Evolutionary conservation across 2,888 invertebrate species (phyloP).

Genomic region (Shargacucullia verbasci): DNA sequence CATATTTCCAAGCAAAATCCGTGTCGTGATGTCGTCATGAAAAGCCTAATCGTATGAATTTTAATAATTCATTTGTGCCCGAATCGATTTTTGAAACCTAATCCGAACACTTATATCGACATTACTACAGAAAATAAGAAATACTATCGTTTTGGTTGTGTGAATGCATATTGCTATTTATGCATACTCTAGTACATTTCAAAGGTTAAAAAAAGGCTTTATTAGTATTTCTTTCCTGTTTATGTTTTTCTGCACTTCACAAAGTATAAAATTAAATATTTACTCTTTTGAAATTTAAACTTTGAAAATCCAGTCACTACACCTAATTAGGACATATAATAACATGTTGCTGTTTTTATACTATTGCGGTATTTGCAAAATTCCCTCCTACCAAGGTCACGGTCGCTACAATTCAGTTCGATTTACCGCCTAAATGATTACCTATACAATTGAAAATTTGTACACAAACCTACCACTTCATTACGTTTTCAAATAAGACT

Average conservation of each 20-base stretch:
- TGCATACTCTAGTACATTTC: neutral
- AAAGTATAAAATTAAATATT: too few relatives aligned
- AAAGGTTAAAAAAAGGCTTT: too few relatives aligned
- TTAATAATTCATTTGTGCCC: too few relatives aligned
- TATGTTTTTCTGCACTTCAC: too few relatives aligned
- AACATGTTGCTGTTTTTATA: too few relatives aligned
- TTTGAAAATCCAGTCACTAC: too few relatives aligned
- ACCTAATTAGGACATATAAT: too few relatives aligned
- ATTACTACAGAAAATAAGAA: constrained; percentile 31
- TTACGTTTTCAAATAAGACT: constrained; percentile 11
- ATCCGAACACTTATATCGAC: constrained; percentile 2
- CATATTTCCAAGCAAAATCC: constrained; percentile 55
- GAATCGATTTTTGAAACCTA: constrained; percentile 18
- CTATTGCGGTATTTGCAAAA: too few relatives aligned
- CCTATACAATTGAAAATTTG: too few relatives aligned
- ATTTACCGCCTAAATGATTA: too few relatives aligned
- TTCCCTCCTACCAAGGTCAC: neutral
- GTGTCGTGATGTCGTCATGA: constrained; percentile 46
- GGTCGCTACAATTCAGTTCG: neutral
- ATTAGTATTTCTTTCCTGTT: too few relatives aligned
- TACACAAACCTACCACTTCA: neutral
- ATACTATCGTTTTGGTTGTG: constrained; percentile 5
- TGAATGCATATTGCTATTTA: neutral
- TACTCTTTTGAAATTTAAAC: too few relatives aligned
- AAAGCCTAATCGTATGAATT: constrained; percentile 14